Base-by-base conservation (phyloP, 2,113 vertebrate species). In the Astatoreochromis straeleni region DNA sequence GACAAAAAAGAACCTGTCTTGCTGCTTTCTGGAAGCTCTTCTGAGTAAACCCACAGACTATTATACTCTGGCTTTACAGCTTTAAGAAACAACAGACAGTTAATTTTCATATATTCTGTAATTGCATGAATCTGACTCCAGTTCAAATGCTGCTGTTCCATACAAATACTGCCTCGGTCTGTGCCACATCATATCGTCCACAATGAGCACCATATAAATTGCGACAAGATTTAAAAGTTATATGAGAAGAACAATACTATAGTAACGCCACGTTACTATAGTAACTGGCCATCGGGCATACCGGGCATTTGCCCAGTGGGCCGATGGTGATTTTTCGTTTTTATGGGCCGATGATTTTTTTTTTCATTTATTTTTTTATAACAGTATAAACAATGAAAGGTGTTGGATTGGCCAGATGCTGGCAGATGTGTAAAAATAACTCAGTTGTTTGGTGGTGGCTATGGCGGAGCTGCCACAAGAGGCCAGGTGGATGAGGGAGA, bases 271-370 rank as follows among this genome's bases (percentile, higher is more conserved):
- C 1, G 2, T 55, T 19, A 33, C 58, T 60, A 58, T 9, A 31
- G 51, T 53, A 53, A 54, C 51, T 54, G 53, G n/a, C n/a, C 53
- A 55, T 55, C 6, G 11, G 21, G 21, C 21, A 45, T 45, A 45
- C 42, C 1, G 42, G 42, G 14, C 6, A 47, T 47, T 16, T 47
- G 14, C 0, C 45, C 6, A 4, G 14, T 47, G 14, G 13, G 13
- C 14, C 0, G 0, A 47, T 0, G 0, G 53, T 55, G 53, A 55
- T 4, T 24, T 55, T 13, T 24, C 0, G 0, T 13, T 55, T 55
- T 55, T 26, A 55, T 55, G 54, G 54, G 4, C 6, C 4, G 0
- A 55, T 55, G 4, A 55, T 0, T 7, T 55, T 24, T 47, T 4
- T 14, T 13, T 16, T 3, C 3, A 10, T 10, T 40, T 11, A 5